Base-by-base conservation (phyloP, 2,888 invertebrate species). In the Sisyra nigra region DNA sequence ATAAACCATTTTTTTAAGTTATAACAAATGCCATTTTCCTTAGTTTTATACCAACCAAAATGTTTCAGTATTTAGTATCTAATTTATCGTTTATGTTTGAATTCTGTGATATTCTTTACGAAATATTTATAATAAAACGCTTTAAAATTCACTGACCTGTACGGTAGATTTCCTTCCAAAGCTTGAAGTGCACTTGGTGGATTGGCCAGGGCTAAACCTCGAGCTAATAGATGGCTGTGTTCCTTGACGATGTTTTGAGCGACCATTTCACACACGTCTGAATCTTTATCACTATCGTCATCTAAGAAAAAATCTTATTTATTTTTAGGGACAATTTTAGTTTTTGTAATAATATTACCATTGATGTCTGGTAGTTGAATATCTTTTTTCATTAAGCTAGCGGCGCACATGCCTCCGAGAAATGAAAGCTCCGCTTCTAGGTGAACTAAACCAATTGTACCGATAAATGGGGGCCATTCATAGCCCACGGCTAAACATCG, bases 351-450 rank as follows among this genome's bases (percentile, higher is more conserved):
- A 32, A 11, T 56, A 61, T 54, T 56, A 73, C 72, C 67, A 51
- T 69, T 67, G 41, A 71, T 66, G 41, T 65, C 65, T 48, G 73
- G 84, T 48, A 87, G 67, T 42, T 73, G 66, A 31, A 87, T 69
- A 60, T 85, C 83, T 56, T 80, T 82, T 56, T 80, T 85, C 67
- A 94, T 83, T 3, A 96, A 74, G 53, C 87, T 82, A 9, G 89
- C 80, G 11, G 91, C 85, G 61, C 92, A 93, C 67, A 87, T 83
- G 42, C 92, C 91, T 2, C 89, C 93, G 24, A 92, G 71, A 63
- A 88, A 87, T 0, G 88, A 74, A 43, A 96, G 64, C 59, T 94
- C 96, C 58, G 84, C 84, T 64, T 96, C 96, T 45, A 94, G 65
- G 48, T 84, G 80, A 48, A 72, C 71, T 32, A 86, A 61, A 1